Conservation (phyloP, 2,113 vertebrate species). For the Upupa epops region DNA sequence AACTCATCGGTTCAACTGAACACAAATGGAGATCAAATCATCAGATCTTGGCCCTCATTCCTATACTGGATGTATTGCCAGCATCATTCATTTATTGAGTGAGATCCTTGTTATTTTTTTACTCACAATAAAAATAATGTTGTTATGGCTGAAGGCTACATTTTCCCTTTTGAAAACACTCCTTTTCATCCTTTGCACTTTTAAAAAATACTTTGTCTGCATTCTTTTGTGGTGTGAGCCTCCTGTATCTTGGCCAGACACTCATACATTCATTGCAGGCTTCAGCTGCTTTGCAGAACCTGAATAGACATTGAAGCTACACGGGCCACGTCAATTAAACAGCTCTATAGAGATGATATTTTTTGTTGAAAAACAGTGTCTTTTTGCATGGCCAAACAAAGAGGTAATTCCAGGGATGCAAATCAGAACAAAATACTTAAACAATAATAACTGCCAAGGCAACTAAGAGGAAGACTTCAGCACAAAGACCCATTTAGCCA, state of each 20-base stretch:
- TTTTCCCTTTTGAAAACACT: slow-evolving; percentile 34
- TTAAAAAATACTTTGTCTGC: slow-evolving; percentile 9
- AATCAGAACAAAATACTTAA: slow-evolving; percentile 29
- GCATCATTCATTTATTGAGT: not conserved
- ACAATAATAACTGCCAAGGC: slow-evolving; percentile 10
- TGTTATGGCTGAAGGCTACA: slow-evolving; percentile 39
- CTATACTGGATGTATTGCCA: not conserved
- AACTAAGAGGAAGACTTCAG: not conserved
- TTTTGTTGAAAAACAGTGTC: slow-evolving; percentile 53
- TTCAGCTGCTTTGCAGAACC: slow-evolving; percentile 59
- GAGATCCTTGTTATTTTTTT: slow-evolving; percentile 11
- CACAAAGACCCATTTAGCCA: not conserved
- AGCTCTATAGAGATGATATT: slow-evolving; percentile 15
- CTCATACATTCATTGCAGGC: slow-evolving; percentile 49
- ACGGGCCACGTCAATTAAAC: slow-evolving; percentile 9
- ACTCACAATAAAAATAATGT: slow-evolving; percentile 44
- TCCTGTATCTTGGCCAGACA: slow-evolving; percentile 49
- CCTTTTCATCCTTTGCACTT: slow-evolving; percentile 45
- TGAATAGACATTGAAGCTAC: slow-evolving; percentile 49
- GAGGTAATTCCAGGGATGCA: slow-evolving; percentile 21
- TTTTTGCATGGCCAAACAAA: slow-evolving; percentile 40
- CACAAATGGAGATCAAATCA: slow-evolving; percentile 44
- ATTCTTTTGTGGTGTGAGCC: slow-evolving; percentile 43
- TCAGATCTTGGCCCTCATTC: slow-evolving; percentile 33
- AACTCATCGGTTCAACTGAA: slow-evolving; percentile 24